Evolutionary conservation across 2,113 vertebrate genomes (phyloP).

Genomic region (Silurus asotus): DNA sequence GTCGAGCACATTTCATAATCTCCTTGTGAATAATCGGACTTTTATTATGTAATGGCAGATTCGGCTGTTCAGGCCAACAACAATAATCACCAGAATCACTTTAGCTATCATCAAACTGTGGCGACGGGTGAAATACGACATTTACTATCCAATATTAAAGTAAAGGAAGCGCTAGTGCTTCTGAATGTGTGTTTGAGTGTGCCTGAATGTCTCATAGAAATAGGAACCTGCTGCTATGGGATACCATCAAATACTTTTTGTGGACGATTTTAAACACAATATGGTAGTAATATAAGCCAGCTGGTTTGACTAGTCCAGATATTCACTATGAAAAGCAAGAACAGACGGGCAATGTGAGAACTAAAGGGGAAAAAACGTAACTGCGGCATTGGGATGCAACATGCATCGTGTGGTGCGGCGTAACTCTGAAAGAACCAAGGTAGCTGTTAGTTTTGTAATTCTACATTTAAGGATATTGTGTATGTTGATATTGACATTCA

Average conservation of each 20-base stretch:
- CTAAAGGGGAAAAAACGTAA: neutral
- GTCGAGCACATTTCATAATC: neutral
- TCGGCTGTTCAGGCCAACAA: neutral
- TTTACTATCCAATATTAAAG: constrained; percentile 22
- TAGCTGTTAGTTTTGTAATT: neutral
- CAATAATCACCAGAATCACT: neutral
- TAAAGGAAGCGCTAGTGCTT: neutral
- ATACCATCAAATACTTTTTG: constrained; percentile 22
- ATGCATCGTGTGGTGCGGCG: neutral
- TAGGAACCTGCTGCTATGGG: constrained; percentile 15
- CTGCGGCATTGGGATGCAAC: neutral
- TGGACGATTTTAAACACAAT: constrained; percentile 28
- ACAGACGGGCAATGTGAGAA: constrained; percentile 5
- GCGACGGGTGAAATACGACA: neutral
- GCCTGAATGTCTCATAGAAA: neutral
- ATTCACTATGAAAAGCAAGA: constrained; percentile 25
- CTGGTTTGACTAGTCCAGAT: neutral
- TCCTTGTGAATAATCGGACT: neutral
- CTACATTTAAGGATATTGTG: no score
- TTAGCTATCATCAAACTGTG: neutral
- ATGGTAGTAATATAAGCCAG: constrained; percentile 36
- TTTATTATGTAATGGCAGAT: neutral
- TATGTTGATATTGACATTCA: neutral
- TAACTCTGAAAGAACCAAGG: neutral
- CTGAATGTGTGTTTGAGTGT: neutral